These are phyloP conservation scores for Yponomeuta evonymella DNA, from an alignment of 2,888 invertebrate genomes.

Conservation along the genomic window DNA sequence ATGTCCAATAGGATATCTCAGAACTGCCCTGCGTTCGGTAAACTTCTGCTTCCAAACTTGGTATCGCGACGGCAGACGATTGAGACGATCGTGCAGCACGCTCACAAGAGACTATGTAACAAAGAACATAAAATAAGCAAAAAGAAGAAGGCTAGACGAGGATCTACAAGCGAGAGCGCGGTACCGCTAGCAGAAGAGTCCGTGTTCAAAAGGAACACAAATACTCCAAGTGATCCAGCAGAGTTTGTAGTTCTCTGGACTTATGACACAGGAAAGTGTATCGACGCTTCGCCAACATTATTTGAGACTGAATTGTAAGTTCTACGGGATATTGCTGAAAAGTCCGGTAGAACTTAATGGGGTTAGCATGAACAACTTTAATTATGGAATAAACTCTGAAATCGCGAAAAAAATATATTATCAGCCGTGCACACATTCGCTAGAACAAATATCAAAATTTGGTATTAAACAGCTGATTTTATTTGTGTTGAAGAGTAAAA, in stretches of 20 bases:
- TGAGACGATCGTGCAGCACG: slow-evolving; percentile 44
- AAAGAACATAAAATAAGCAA: slow-evolving; percentile 14
- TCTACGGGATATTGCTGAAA: background rate
- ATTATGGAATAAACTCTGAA: no score
- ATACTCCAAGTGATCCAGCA: slow-evolving; percentile 18
- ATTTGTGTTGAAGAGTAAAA: no score
- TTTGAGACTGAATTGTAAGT: slow-evolving; percentile 66
- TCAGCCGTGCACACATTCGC: no score
- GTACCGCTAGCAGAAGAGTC: background rate
- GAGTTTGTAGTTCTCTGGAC: slow-evolving; percentile 72
- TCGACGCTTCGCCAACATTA: slow-evolving; percentile 85
- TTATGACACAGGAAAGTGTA: slow-evolving; percentile 84
- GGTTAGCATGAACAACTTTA: no score
- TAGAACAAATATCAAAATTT: no score
- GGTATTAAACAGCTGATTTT: no score
- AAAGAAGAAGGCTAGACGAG: slow-evolving; percentile 7
- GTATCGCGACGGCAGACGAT: slow-evolving; percentile 64
- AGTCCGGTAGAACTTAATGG: background rate
- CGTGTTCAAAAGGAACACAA: slow-evolving; percentile 1
- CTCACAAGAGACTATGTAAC: slow-evolving; percentile 25
- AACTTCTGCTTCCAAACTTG: slow-evolving; percentile 72
- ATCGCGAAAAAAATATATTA: no score
- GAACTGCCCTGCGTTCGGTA: slow-evolving; percentile 51
- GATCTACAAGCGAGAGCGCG: background rate
- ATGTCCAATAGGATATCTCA: slow-evolving; percentile 76